A percentile compares a stretch with the other conserved stretches of the same genome.
phyloP scores from a whole-genome alignment of 2,888 invertebrate genomes.

The Heliothis peltigera region DNA sequence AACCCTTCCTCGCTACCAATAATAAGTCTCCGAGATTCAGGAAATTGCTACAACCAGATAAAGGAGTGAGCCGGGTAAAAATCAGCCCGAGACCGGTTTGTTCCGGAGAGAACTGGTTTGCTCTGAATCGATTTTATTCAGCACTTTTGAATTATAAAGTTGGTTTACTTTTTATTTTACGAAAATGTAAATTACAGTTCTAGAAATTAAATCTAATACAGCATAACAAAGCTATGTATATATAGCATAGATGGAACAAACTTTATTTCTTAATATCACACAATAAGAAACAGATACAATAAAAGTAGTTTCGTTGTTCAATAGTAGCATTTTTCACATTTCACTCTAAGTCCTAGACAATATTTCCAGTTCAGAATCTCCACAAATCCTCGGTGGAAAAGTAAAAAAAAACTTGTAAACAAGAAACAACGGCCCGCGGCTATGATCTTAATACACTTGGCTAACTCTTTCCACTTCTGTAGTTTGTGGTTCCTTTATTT shows the following conservation, averaged over 20 bases:
- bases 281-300: not conserved
- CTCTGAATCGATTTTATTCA: slow-evolving; percentile 31
- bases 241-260: no score
- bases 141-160: slow-evolving; percentile 42
- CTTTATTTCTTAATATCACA: not conserved
- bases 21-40: slow-evolving; percentile 59
- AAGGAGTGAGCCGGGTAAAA: slow-evolving; percentile 54
- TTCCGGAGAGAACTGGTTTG: slow-evolving; percentile 43
- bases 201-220: no score
- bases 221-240: no score
- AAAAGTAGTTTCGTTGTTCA: not conserved
- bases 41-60: slow-evolving; percentile 62
- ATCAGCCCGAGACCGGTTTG: slow-evolving; percentile 46
- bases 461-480: slow-evolving; percentile 35
- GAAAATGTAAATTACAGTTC: not conserved
- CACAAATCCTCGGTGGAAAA: slow-evolving; percentile 35
- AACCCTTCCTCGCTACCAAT: slow-evolving; percentile 49
- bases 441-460: slow-evolving; percentile 42
- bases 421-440: slow-evolving; percentile 7
- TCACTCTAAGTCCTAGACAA: slow-evolving; percentile 6
- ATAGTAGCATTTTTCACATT: slow-evolving; percentile 22
- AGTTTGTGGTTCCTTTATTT: slow-evolving; percentile 6
- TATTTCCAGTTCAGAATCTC: slow-evolving; percentile 23
- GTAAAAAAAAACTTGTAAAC: slow-evolving; percentile 23
- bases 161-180: slow-evolving; percentile 13